A percentile compares a stretch with the other conserved stretches of the same genome.
Conservation (phyloP, 2,113 vertebrate genomes). For the Oryzias celebensis region DNA sequence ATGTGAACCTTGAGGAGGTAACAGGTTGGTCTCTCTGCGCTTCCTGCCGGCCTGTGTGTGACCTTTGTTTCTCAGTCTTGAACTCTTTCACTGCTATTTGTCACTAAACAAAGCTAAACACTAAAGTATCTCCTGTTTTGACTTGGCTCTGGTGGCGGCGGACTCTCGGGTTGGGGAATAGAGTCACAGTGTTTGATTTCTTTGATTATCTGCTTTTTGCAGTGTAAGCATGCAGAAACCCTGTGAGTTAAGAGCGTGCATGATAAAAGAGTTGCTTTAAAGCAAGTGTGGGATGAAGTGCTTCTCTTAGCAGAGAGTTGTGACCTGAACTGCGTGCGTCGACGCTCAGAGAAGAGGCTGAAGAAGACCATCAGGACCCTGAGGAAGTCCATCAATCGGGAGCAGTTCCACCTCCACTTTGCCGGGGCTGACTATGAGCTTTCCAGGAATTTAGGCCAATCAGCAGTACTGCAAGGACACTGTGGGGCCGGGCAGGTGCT, state of each 20-base stretch:
- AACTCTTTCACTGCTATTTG: conserved; percentile 38
- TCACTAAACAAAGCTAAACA: conserved; percentile 68
- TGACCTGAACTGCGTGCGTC: conserved; percentile 85
- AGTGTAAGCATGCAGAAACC: conserved; percentile 32
- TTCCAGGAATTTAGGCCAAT: conserved; percentile 74
- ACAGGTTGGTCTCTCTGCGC: conserved; percentile 94
- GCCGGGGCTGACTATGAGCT: conserved; percentile 84
- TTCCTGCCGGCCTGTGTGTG: conserved; percentile 54
- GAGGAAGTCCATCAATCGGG: conserved; percentile 89
- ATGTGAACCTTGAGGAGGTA: conserved; percentile 93
- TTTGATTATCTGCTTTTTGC: conserved; percentile 13
- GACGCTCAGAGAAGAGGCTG: conserved; percentile 89
- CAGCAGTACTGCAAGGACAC: conserved; percentile 71
- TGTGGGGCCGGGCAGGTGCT: conserved; percentile 83
- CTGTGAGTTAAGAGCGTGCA: not conserved
- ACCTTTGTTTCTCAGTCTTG: conserved; percentile 38
- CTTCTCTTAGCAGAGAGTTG: conserved; percentile 85
- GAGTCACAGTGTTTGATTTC: conserved; percentile 17
- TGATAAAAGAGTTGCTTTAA: conserved; percentile 9
- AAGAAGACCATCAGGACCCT: conserved; percentile 90
- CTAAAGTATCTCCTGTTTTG: conserved; percentile 98
- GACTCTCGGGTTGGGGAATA: conserved; percentile 21
- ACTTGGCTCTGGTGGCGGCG: conserved; percentile 48
- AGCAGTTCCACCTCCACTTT: conserved; percentile 91
- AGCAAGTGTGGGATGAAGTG: conserved; percentile 59